Conservation (phyloP, 2,888 invertebrate genomes). For the Catonia carolina region DNA sequence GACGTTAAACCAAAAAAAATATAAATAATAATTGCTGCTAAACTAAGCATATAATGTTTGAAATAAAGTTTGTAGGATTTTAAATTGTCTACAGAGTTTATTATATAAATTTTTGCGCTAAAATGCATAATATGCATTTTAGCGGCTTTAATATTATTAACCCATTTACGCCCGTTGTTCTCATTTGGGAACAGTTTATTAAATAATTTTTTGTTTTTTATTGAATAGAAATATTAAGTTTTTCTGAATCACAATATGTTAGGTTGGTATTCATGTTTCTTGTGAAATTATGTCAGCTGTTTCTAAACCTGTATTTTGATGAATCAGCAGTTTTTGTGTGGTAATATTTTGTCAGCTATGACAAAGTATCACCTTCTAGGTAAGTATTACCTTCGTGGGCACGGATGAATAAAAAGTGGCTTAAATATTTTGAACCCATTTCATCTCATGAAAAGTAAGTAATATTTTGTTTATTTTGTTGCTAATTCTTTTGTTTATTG, state of each 20-base stretch:
- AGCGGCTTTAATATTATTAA: background rate
- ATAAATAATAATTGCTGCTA: too few relatives aligned
- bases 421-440: background rate
- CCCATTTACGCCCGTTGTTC: background rate
- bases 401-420: background rate
- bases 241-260: background rate
- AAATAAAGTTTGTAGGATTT: too few relatives aligned
- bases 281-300: background rate
- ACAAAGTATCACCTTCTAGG: too few relatives aligned
- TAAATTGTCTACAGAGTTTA: too few relatives aligned
- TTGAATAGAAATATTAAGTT: background rate
- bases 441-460: conserved; percentile 1
- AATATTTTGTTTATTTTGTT: background rate
- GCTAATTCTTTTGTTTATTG: background rate
- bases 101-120: too few relatives aligned
- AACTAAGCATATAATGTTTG: too few relatives aligned
- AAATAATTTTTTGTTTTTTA: background rate
- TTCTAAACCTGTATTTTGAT: too few relatives aligned
- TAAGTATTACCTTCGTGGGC: too few relatives aligned
- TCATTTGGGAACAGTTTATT: conserved; percentile 1
- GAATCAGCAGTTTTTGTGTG: too few relatives aligned
- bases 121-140: too few relatives aligned
- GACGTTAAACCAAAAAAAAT: too few relatives aligned
- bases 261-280: background rate
- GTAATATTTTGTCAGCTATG: too few relatives aligned